Percentiles rank a stretch among this genome's conserved stretches.
Conservation (phyloP, 2,888 invertebrate species). For the Drosophila setosimentum region DNA sequence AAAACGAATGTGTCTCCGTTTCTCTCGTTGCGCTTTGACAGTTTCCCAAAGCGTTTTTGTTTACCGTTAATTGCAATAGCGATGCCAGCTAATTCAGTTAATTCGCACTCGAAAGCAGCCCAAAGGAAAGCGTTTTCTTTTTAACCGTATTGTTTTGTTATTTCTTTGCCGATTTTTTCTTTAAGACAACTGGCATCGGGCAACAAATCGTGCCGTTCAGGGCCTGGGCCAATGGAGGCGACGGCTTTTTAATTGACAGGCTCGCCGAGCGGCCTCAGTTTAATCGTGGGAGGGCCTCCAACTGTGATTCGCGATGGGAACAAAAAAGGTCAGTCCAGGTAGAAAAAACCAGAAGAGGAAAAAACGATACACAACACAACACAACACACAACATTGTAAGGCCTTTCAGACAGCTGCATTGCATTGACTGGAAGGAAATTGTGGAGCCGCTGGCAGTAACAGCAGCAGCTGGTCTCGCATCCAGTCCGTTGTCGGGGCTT, state of each 20-base stretch:
- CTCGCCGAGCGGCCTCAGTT: slow-evolving; percentile 13
- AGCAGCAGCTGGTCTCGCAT: slow-evolving; percentile 28
- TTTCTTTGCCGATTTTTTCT: slow-evolving; percentile 9
- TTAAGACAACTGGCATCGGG: slow-evolving; percentile 61
- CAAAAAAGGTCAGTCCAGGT: slow-evolving; percentile 57
- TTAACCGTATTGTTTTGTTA: slow-evolving; percentile 5
- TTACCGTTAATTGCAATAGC: slow-evolving; percentile 61
- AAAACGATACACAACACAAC: slow-evolving; percentile 1
- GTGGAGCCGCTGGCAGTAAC: slow-evolving; percentile 28
- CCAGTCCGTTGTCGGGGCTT: slow-evolving; percentile 9
- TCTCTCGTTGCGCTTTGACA: slow-evolving; percentile 23
- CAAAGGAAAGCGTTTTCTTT: slow-evolving; percentile 45
- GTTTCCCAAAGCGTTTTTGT: slow-evolving; percentile 37
- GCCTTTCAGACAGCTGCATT: slow-evolving; percentile 62
- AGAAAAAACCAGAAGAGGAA: slow-evolving; percentile 11
- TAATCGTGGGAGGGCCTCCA: slow-evolving; percentile 53
- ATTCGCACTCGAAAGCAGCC: slow-evolving; percentile 65
- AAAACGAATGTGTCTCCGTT: slow-evolving; percentile 10
- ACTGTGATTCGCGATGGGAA: slow-evolving; percentile 42
- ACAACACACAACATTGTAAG: slow-evolving; percentile 23
- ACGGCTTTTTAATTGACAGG: slow-evolving; percentile 74
- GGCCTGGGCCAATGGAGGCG: slow-evolving; percentile 59
- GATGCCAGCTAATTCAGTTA: slow-evolving; percentile 69
- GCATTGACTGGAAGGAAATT: slow-evolving; percentile 54
- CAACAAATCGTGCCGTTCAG: slow-evolving; percentile 68